Conservation (phyloP, 2,113 vertebrate species). For the Nyctibius bracteatus region DNA sequence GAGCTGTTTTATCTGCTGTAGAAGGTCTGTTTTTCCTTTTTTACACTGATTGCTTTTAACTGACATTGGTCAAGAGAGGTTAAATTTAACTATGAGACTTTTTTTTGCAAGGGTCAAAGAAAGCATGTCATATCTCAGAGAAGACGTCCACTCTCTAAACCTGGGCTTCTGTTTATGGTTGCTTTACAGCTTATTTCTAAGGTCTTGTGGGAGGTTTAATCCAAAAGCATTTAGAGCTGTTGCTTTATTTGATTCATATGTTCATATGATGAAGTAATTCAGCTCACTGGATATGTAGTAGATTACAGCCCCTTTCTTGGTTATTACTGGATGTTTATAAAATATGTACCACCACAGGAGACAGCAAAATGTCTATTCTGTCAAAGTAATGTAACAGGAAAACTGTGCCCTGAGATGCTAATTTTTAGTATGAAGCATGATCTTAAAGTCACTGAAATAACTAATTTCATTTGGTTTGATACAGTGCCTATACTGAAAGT, state of each 20-base stretch:
- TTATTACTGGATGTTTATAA: neutral
- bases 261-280: neutral
- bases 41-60: neutral
- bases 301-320: neutral
- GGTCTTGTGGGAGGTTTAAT: neutral
- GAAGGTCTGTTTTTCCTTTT: neutral
- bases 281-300: neutral
- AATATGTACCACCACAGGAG: neutral
- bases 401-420: neutral
- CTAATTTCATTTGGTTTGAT: neutral
- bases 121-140: neutral
- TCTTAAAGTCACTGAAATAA: neutral
- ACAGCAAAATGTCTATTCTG: neutral
- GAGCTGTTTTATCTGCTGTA: neutral
- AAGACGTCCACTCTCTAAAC: neutral
- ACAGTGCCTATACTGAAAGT: neutral
- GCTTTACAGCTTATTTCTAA: neutral
- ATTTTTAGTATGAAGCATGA: neutral
- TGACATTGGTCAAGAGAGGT: neutral
- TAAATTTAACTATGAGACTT: neutral
- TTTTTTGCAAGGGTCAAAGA: neutral
- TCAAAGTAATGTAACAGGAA: neutral
- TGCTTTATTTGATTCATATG: neutral
- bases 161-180: neutral
- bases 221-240: neutral